Base-by-base conservation (phyloP, 23 tunicate genomes). In the Styela plicata region DNA sequence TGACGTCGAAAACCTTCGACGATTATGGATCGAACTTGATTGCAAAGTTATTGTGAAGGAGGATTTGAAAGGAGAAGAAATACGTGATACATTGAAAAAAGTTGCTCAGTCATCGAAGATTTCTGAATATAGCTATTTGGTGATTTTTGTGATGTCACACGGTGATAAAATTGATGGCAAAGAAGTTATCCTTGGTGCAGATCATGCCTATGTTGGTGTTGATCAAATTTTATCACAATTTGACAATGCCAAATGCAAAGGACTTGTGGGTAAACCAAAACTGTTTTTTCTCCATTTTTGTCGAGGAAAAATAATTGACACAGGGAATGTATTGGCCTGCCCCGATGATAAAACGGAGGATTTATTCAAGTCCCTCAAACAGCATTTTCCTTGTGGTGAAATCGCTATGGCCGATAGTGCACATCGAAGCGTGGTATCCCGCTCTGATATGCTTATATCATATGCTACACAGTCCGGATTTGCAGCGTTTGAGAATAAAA, bases 241-340 rank as follows among this genome's bases (percentile, higher is more conserved):
- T 69, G 80, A 80, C 37, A 86, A 86, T 64, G 84, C 79, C 66
- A 80, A 61, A 19, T 86, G 90, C 67, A 34, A 31, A 52, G 2
- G 0, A 25, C 33, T 86, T 34, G 63, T 24, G 52, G 31, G 65
- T 7, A 80, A 80, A 63, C 90, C 90, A 10, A 86, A 86, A 31
- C 74, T 86, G 65, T 80, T 86, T 36, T 80, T 86, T 65, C 71
- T 86, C 30, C 90, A 86, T 52, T 86, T 80, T 63, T 86, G 90
- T 64, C n/a, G 90, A 80, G 90, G 90, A 64, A 16, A 80, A 79
- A 37, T 70, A 36, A 24, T 63, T 22, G 26, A 23, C 61, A 35
- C 61, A 3, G 64, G 69, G 0, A 24, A 16, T 18, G 71, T 0
- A 29, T 25, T 0, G 23, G 0, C 24, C 16, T 27, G 31, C 22